Conservation (phyloP, 2,888 invertebrate species). For the Melanargia galathea region DNA sequence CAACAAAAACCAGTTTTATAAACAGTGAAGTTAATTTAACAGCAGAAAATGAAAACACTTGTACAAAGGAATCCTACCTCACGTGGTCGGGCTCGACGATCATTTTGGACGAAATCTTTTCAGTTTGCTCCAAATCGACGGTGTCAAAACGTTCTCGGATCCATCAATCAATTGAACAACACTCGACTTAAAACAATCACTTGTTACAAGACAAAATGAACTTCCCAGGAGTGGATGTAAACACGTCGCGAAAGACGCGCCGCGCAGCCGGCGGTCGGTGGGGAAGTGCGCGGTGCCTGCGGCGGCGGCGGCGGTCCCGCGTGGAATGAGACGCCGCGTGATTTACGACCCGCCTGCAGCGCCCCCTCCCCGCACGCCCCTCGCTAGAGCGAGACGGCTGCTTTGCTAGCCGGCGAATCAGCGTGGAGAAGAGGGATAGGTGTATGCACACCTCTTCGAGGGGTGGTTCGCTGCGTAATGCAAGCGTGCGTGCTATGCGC, state of each 20-base stretch:
- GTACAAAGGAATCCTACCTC: constrained; percentile 73
- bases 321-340: constrained; percentile 82
- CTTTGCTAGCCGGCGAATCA: constrained; percentile 41
- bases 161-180: constrained; percentile 76
- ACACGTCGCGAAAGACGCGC: constrained; percentile 80
- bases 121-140: constrained; percentile 64
- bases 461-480: constrained; percentile 81
- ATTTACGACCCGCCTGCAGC: constrained; percentile 83
- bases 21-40: constrained; percentile 47
- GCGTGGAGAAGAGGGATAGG: constrained; percentile 61
- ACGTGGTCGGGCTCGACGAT: constrained; percentile 80
- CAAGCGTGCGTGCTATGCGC: constrained; percentile 82
- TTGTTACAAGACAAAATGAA: constrained; percentile 59
- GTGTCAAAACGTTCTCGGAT: constrained; percentile 61
- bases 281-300: constrained; percentile 80
- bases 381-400: constrained; percentile 61
- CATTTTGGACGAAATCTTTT: constrained; percentile 77
- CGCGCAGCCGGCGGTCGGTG: constrained; percentile 73
- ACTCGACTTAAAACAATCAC: constrained; percentile 65
- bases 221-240: constrained; percentile 73
- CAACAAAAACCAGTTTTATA: constrained; percentile 20
- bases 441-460: constrained; percentile 65
- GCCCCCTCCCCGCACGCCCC: constrained; percentile 76
- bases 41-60: constrained; percentile 56
- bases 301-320: constrained; percentile 80